A percentile compares a stretch with the other conserved stretches of the same genome.
Evolutionary conservation across 1,140 invertebrate genomes (phyloP).

Genomic region (Nixonia krombeini): DNA sequence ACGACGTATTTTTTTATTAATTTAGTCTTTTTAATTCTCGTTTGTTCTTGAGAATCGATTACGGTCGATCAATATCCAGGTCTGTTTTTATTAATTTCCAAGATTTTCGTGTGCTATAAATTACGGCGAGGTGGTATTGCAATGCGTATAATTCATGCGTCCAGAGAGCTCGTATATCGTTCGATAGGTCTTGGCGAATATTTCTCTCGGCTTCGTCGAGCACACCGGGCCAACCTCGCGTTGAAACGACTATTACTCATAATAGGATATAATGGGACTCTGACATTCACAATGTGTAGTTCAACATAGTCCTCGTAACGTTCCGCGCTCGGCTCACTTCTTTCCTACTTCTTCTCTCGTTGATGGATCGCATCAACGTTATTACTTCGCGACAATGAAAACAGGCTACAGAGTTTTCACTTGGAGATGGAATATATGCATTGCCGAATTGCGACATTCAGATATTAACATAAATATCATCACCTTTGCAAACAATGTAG

Average conservation of each 20-base stretch:
- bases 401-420: too few relatives aligned
- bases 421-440: too few relatives aligned
- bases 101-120: slow-evolving; percentile 7
- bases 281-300: slow-evolving; percentile 12
- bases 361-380: too few relatives aligned
- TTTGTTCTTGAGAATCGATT: neutral
- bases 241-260: slow-evolving; percentile 23
- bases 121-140: slow-evolving; percentile 7
- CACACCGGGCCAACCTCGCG: slow-evolving; percentile 11
- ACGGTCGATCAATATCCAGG: too few relatives aligned
- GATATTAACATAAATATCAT: too few relatives aligned
- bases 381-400: too few relatives aligned
- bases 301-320: slow-evolving; percentile 5
- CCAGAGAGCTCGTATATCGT: slow-evolving; percentile 13
- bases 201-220: slow-evolving; percentile 5
- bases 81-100: slow-evolving; percentile 1
- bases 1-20: too few relatives aligned
- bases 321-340: neutral
- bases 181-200: slow-evolving; percentile 16
- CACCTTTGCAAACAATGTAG: too few relatives aligned
- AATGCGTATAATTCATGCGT: slow-evolving; percentile 18
- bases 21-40: too few relatives aligned
- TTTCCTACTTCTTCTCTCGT: too few relatives aligned
- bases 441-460: too few relatives aligned
- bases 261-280: slow-evolving; percentile 9